Evolutionary conservation across 2,113 vertebrate genomes (phyloP), one percentile per base, ranked within the genome.

Genomic region (Rhombomys opimus): DNA sequence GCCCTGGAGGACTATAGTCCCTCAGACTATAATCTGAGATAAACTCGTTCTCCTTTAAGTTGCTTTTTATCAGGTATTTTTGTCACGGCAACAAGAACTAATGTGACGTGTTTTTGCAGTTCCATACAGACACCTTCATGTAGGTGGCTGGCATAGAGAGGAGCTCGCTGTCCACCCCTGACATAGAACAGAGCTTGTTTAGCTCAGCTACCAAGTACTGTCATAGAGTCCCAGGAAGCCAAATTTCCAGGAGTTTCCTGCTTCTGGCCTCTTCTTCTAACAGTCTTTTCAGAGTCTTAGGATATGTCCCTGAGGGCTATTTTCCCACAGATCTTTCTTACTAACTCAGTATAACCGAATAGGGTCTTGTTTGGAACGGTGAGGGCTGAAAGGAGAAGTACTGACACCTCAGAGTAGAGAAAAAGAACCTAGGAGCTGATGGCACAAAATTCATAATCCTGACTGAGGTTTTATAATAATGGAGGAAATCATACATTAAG

Each of bases 241-340:
- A 54, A 46, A 78, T 67, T 52, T 94, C 70, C 61, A 32, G 2
- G 78, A 82, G 61, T 41, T 82, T 80, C 81, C 52, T 72, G 73
- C 23, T 67, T 95, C 82, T 82, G 73, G 10, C 5, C 32, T 81
- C 20, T 1, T 59, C 11, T 59, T 65, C 25, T 85, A 85, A 72
- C 0, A 35, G n/a, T 3, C 54, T 65, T 38, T 91, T 91, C 59
- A 25, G 54, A 89, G 75, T 67, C 32, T 23, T 32, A 80, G 4
- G 4, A 12, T 9, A 5, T 50, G 38, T 23, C 68, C 70, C 25
- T 11, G 0, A 0, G 20, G 50, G n/a, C n/a, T 12, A 52, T 10
- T 50, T 67, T 50, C 65, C 86, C 38, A 32, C 41, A 89, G 84
- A 86, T 61, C 22, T 27, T 94, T 87, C 68, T 72, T 77, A 76